Base-by-base conservation (phyloP, 2,888 invertebrate species). In the Zhuqinia jingwanae region DNA sequence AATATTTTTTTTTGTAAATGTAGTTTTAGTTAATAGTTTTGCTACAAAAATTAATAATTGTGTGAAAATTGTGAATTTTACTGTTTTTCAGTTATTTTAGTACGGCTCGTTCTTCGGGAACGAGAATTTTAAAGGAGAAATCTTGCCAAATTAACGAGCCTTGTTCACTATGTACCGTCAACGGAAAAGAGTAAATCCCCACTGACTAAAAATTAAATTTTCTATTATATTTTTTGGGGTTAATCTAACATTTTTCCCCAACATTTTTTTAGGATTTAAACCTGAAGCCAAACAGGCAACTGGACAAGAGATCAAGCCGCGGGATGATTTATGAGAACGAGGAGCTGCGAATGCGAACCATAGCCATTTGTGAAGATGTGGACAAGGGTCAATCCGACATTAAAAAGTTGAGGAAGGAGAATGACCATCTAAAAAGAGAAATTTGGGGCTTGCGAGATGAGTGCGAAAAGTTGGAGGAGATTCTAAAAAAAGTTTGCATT, bases 241-340 rank as follows among this genome's bases (percentile, higher is more conserved):
- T n/a, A n/a, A n/a, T n/a, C n/a, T n/a, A n/a, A n/a, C n/a, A n/a
- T n/a, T n/a, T n/a, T n/a, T n/a, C n/a, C n/a, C n/a, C n/a, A n/a
- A n/a, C n/a, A n/a, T n/a, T n/a, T n/a, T n/a, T n/a, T n/a, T n/a
- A n/a, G n/a, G 97, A 97, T 94, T 95, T 96, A 93, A 96, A 96
- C 94, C 95, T 96, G 94, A 97, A 97, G 92, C 97, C 97, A 90
- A 97, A 97, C 93, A 94, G 96, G 92, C 96, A 96, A 93, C 95
- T 97, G 94, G 97, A 97, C 94, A 95, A 97, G 92, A 96, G 96
- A 93, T 97, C 97, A 80, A 97, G 97, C 89, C 95, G 97, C 92
- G 97, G 97, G 90, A 97, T 97, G 97, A 95, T 97, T 91, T 97
- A 96, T 94, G 97, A 97, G 93, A 97, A 97, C 94, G 97, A 97